Evolutionary conservation across 2,113 vertebrate genomes (phyloP).

Genomic region (Salvator merianae): DNA sequence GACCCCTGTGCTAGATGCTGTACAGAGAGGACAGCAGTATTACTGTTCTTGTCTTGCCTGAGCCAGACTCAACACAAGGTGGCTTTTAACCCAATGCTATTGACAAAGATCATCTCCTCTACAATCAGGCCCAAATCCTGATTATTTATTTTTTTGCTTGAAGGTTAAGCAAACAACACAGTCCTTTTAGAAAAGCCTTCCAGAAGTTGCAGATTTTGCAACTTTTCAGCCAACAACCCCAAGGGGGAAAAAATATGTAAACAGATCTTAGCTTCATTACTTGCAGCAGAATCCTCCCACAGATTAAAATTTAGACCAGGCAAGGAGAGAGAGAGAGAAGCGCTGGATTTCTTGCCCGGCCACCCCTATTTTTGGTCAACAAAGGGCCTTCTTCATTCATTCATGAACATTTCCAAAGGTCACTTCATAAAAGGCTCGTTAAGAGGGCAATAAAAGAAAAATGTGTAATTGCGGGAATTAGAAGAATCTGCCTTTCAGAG

Average conservation of each 20-base stretch:
- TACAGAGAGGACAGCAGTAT: background rate
- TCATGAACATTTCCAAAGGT: slow-evolving; percentile 29
- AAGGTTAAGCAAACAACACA: slow-evolving; percentile 32
- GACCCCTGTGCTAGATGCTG: background rate
- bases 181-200: slow-evolving; percentile 11
- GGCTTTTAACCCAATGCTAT: background rate
- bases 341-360: background rate
- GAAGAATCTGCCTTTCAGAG: slow-evolving; percentile 37
- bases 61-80: slow-evolving; percentile 3
- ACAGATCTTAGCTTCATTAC: slow-evolving; percentile 48
- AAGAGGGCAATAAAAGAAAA: slow-evolving; percentile 25
- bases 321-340: background rate
- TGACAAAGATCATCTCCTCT: background rate
- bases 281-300: background rate
- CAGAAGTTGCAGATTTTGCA: slow-evolving; percentile 55
- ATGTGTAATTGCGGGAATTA: slow-evolving; percentile 30
- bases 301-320: slow-evolving; percentile 15
- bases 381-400: slow-evolving; percentile 32
- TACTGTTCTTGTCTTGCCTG: background rate
- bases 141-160: background rate
- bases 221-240: slow-evolving; percentile 39
- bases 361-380: background rate
- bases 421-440: slow-evolving; percentile 31
- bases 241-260: slow-evolving; percentile 35
- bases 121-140: background rate